phyloP scores from a whole-genome alignment of 2,888 invertebrate species.

The Ligdia adustata region DNA sequence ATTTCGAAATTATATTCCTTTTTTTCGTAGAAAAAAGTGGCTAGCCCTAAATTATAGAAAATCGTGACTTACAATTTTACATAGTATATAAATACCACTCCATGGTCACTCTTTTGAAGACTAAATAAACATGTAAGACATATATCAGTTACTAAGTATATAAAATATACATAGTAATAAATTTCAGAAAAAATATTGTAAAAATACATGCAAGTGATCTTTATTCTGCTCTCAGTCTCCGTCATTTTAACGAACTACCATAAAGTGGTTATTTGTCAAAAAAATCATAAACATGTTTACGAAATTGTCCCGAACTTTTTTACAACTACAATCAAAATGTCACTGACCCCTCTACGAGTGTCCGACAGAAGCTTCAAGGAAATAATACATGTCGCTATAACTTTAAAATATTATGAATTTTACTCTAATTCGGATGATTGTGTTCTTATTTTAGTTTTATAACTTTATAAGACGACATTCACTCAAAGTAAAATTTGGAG shows the following conservation, averaged over 20 bases:
- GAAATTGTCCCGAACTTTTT: conserved; percentile 20
- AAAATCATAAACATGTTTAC: conserved; percentile 28
- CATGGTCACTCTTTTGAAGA: no score
- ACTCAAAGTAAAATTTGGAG: neutral
- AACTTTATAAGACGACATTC: conserved; percentile 5
- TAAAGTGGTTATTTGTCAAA: conserved; percentile 10
- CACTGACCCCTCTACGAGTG: conserved; percentile 15
- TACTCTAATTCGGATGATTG: conserved; percentile 13
- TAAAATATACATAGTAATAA: no score
- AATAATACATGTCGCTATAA: conserved; percentile 16
- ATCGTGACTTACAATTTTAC: no score
- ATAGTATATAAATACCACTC: no score
- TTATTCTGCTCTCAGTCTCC: conserved; percentile 16
- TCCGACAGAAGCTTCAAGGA: conserved; percentile 13
- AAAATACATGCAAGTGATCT: neutral
- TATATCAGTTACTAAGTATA: no score
- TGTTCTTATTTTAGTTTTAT: conserved; percentile 16
- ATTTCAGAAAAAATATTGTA: no score
- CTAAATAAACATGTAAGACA: no score
- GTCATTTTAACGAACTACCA: conserved; percentile 8
- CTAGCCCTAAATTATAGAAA: no score
- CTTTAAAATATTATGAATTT: conserved; percentile 18
- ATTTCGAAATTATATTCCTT: no score
- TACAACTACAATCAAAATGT: conserved; percentile 21
- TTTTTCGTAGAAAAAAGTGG: no score